Evolutionary conservation across 2,113 vertebrate genomes (phyloP), one percentile per base, ranked within the genome.

Genomic region (Sisor rabdophorus): DNA sequence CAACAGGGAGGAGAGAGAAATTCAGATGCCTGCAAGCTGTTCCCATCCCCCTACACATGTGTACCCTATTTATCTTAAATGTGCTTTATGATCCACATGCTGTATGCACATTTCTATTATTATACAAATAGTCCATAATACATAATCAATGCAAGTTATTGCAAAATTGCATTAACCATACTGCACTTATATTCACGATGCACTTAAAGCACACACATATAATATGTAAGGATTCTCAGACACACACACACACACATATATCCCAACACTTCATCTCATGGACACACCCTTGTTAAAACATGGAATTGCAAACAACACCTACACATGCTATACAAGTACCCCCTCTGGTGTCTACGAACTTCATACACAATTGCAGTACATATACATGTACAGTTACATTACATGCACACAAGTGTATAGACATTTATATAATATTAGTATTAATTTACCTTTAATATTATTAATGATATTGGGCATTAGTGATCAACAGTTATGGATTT

Each of bases 1-100:
- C 70, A 79, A 81, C 77, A 77, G 67, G 48, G 59, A 65, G 26
- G 56, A 79, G 59, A 1, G 72, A 78, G 77, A 40, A 55, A 79
- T 80, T 83, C 73, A 86, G 87, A 84, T 88, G 80, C 77, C 53
- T 89, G 84, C 76, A 82, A 78, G 75, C 80, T 60, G 65, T 83
- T 82, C 87, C 90, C 89, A 79, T 85, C 87, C 89, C 89, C 89
- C 79, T 61, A 63, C 44, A 36, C 50, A 44, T 59, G n/a, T 44
- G n/a, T 24, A 20, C 55, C 24, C 24, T 48, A 22, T 73, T 47
- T 48, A 8, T 17, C 15, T 10, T 19, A 58, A 17, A 72, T 65
- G 56, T 50, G 24, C 60, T 44, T 48, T 50, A 32, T 52, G 52
- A 6, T 3, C n/a, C 15, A 19, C 36, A 58, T 72, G 30, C 22